These are phyloP conservation scores for Jaculus jaculus DNA, from an alignment of 2,113 vertebrate genomes.

Conservation along the genomic window DNA sequence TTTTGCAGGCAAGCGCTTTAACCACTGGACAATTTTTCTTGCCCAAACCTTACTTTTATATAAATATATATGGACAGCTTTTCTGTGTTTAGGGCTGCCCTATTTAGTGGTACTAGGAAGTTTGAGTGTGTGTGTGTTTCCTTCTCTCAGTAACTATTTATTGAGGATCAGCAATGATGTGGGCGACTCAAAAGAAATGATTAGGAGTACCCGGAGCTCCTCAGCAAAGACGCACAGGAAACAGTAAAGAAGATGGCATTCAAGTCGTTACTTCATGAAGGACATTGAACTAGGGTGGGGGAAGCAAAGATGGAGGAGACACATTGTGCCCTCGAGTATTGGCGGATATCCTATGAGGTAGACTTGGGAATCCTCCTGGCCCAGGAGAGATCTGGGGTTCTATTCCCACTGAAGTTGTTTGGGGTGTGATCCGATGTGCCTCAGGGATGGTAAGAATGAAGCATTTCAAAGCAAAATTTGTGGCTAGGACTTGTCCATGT, in stretches of 20 bases:
- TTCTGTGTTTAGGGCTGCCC: background rate
- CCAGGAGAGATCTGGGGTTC: background rate
- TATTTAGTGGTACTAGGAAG: background rate
- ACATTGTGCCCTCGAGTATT: background rate
- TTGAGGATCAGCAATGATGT: background rate
- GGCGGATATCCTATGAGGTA: background rate
- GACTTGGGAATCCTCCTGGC: background rate
- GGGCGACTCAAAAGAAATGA: background rate
- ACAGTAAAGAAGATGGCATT: background rate
- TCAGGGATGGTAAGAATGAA: background rate
- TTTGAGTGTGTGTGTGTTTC: background rate
- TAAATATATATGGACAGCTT: background rate
- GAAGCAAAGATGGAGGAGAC: background rate
- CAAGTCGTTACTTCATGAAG: background rate
- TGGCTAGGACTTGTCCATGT: background rate
- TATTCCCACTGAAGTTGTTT: background rate
- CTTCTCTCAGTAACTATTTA: background rate
- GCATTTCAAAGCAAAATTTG: background rate
- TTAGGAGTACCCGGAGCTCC: background rate
- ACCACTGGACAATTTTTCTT: too few species aligned
- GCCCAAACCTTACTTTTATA: too few species aligned
- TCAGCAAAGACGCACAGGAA: background rate
- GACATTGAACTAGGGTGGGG: background rate
- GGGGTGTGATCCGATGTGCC: too few species aligned
- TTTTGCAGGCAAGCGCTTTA: too few species aligned